Conservation (phyloP, 2,113 vertebrate genomes). For the Lampris incognitus region DNA sequence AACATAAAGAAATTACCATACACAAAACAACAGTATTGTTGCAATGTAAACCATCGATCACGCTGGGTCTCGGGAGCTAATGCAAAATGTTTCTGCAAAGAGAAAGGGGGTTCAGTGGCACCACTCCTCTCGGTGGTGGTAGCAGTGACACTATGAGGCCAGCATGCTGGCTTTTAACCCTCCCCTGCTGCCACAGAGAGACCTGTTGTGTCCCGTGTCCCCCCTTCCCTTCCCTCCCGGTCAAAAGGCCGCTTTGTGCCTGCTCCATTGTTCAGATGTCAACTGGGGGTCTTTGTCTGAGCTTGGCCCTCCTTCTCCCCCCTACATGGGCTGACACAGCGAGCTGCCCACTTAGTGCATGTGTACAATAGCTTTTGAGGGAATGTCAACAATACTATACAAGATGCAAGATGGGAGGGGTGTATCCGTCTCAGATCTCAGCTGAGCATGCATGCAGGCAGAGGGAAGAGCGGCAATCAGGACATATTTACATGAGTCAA, state of each 20-base stretch:
- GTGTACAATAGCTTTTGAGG: constrained; percentile 32
- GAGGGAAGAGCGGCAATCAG: not conserved
- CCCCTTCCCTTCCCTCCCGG: not conserved
- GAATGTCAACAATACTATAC: constrained; percentile 19
- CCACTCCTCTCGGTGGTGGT: not conserved
- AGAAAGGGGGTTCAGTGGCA: not conserved
- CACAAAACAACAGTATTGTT: not conserved
- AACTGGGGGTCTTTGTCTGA: constrained; percentile 68
- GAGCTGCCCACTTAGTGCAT: constrained; percentile 51
- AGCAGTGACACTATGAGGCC: constrained; percentile 14
- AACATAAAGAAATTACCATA: not conserved
- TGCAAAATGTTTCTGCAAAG: not conserved
- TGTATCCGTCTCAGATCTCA: constrained; percentile 3
- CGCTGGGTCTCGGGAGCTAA: not conserved
- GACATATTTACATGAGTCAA: not conserved
- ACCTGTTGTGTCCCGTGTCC: constrained; percentile 54
- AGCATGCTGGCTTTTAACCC: constrained; percentile 20
- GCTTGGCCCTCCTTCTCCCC: constrained; percentile 36
- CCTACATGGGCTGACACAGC: constrained; percentile 20
- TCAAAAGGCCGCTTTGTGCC: constrained; percentile 66
- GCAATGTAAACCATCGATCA: not conserved
- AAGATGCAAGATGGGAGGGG: not conserved
- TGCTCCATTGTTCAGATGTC: constrained; percentile 74
- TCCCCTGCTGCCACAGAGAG: constrained; percentile 37
- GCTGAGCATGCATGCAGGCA: not conserved